A percentile compares a stretch with the other conserved stretches of the same genome.
phyloP scores from a whole-genome alignment of 1,140 invertebrate species.

The Aphelinus certus region DNA sequence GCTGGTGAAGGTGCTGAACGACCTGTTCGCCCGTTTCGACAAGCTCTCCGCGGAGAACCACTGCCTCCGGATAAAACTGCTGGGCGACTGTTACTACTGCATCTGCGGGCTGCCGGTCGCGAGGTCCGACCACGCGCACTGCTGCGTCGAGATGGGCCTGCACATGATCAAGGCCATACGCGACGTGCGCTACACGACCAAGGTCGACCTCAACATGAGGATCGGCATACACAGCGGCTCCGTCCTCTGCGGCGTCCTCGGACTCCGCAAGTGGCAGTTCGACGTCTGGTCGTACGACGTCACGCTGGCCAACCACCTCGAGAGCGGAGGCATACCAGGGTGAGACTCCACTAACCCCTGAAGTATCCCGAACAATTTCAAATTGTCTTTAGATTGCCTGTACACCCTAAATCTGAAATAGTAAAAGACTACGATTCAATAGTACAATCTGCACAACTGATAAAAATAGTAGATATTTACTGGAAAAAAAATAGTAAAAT shows the following conservation, averaged over 20 bases:
- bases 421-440: no score
- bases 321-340: constrained; percentile 94
- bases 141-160: constrained; percentile 95
- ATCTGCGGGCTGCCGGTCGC: constrained; percentile 87
- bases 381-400: no score
- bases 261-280: constrained; percentile 95
- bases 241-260: constrained; percentile 92
- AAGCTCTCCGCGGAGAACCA: constrained; percentile 92
- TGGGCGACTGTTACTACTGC: constrained; percentile 98
- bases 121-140: constrained; percentile 89
- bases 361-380: no score
- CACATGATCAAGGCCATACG: constrained; percentile 97
- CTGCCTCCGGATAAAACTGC: constrained; percentile 91
- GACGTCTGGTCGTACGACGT: constrained; percentile 99
- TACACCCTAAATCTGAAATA: no score
- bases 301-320: constrained; percentile 96
- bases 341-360: no score
- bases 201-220: constrained; percentile 93
- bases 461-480: no score
- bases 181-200: constrained; percentile 81
- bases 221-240: constrained; percentile 96
- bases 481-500: no score
- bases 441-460: no score
- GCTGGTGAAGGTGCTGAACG: constrained; percentile 92
- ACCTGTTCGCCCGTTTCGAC: constrained; percentile 97